Evolutionary conservation across 2,113 vertebrate genomes (phyloP).

Genomic region (Perca flavescens): DNA sequence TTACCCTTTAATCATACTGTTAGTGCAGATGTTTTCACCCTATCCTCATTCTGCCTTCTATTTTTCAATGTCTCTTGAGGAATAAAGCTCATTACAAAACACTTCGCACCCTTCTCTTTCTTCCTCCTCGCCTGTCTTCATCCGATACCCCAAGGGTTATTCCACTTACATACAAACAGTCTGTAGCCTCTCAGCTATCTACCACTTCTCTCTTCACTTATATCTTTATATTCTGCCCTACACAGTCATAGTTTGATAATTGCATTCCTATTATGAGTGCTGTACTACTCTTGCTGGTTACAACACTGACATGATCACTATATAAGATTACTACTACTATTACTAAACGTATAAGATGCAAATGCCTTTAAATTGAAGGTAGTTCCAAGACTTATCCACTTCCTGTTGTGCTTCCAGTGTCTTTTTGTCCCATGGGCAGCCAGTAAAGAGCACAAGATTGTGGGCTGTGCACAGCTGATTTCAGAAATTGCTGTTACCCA

Average conservation of each 20-base stretch:
- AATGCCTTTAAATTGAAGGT: background rate
- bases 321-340: background rate
- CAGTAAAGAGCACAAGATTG: background rate
- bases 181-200: conserved; percentile 4
- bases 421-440: conserved; percentile 3
- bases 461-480: background rate
- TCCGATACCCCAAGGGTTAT: conserved; percentile 46
- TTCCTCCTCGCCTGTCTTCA: conserved; percentile 42
- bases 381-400: background rate
- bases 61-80: conserved; percentile 43
- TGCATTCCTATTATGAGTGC: conserved; percentile 6
- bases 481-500: conserved; percentile 2
- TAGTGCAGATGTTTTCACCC: conserved; percentile 17
- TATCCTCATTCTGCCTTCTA: conserved; percentile 22
- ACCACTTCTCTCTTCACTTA: conserved; percentile 16
- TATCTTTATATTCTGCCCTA: background rate
- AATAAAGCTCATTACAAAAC: conserved; percentile 62
- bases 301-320: background rate
- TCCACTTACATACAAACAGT: conserved; percentile 53
- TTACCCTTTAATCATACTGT: background rate
- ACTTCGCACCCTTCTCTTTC: conserved; percentile 44
- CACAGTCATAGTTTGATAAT: conserved; percentile 38
- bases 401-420: background rate
- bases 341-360: background rate
- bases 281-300: background rate